phyloP scores from a whole-genome alignment of 2,888 invertebrate genomes.

The Galerucella nymphaeae region DNA sequence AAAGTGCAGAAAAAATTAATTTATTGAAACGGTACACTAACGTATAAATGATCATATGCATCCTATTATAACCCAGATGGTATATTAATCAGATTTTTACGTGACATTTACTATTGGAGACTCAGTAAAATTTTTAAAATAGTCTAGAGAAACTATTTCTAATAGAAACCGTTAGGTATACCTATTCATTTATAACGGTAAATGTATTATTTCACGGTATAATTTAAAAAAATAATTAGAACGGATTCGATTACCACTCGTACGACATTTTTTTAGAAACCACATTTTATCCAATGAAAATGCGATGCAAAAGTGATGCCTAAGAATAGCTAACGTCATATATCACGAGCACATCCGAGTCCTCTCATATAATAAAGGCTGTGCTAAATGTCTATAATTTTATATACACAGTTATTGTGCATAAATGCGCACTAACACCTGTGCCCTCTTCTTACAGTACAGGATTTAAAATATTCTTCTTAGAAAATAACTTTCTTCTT shows the following conservation, averaged over 20 bases:
- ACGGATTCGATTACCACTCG: not conserved
- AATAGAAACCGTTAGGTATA: not conserved
- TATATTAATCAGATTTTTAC: not conserved
- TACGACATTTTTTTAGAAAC: constrained; percentile 8
- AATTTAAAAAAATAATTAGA: constrained; percentile 10
- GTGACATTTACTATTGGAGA: not conserved
- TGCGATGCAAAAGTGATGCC: constrained; percentile 17
- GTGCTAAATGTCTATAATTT: constrained; percentile 46
- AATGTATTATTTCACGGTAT: not conserved
- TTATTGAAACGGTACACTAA: too few relatives aligned
- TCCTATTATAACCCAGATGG: too few relatives aligned
- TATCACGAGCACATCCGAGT: constrained; percentile 42
- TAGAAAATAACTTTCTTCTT: too few relatives aligned
- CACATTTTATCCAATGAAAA: constrained; percentile 1
- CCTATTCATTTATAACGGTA: not conserved
- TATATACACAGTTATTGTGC: constrained; percentile 45
- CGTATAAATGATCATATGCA: too few relatives aligned
- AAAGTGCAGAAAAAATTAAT: too few relatives aligned
- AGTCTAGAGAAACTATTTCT: not conserved
- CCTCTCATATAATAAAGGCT: constrained; percentile 42
- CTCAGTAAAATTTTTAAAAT: not conserved
- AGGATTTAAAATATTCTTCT: not conserved
- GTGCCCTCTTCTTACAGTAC: constrained; percentile 32
- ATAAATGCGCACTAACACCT: constrained; percentile 46
- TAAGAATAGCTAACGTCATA: constrained; percentile 32